Percentiles rank a stretch among this genome's conserved stretches.
Evolutionary conservation across 2,888 invertebrate genomes (phyloP).

Genomic region (Cabera pusaria): DNA sequence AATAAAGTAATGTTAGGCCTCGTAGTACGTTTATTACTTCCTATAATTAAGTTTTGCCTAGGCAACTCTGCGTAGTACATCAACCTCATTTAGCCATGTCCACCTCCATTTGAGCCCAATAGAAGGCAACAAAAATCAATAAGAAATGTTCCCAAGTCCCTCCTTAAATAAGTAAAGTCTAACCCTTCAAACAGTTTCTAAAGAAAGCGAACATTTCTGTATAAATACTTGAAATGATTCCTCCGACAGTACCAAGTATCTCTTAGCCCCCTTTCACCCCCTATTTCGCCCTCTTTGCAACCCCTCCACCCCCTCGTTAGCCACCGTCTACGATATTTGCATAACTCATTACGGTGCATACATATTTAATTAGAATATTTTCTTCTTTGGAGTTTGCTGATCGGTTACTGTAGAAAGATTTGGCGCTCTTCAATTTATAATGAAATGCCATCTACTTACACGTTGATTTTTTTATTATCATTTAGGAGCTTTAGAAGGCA

Average conservation of each 20-base stretch:
- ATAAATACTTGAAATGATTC: constrained; percentile 57
- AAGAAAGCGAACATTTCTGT: constrained; percentile 44
- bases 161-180: constrained; percentile 31
- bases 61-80: too few relatives aligned
- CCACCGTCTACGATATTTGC: constrained; percentile 73
- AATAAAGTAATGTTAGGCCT: too few relatives aligned
- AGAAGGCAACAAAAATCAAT: constrained; percentile 28
- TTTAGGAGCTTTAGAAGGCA: too few relatives aligned
- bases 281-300: constrained; percentile 3
- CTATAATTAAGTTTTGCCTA: too few relatives aligned
- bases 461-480: too few relatives aligned
- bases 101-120: too few relatives aligned
- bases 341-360: constrained; percentile 80
- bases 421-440: too few relatives aligned
- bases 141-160: constrained; percentile 20
- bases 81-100: too few relatives aligned
- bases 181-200: constrained; percentile 47
- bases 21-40: too few relatives aligned
- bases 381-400: constrained; percentile 50
- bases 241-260: constrained; percentile 48
- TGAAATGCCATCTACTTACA: too few relatives aligned
- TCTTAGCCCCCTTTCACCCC: constrained; percentile 22
- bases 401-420: constrained; percentile 34
- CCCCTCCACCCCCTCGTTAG: constrained; percentile 53
- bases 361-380: constrained; percentile 81